phyloP scores from a whole-genome alignment of 2,888 invertebrate genomes.

The Caenorhabditis drosophilae region DNA sequence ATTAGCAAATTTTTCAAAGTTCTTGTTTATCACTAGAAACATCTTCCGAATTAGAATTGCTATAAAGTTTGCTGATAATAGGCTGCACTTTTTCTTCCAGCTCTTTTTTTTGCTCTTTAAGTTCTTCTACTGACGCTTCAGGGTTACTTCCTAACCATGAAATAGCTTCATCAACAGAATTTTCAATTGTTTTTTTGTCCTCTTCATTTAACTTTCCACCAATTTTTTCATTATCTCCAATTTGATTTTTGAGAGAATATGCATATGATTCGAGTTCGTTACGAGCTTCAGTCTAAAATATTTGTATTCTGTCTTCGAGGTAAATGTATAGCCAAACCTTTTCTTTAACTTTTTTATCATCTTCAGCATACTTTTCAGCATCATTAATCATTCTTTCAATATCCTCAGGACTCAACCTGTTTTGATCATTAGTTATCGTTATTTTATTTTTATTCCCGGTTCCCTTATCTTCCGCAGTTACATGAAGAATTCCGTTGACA shows the following conservation, averaged over 20 bases:
- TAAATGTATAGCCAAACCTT: constrained; percentile 70
- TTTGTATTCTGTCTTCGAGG: constrained; percentile 68
- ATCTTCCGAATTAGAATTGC: too few species aligned
- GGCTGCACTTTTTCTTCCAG: constrained; percentile 94
- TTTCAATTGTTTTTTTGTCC: constrained; percentile 92
- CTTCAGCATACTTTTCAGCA: constrained; percentile 97
- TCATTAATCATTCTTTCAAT: constrained; percentile 99
- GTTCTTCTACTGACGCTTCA: constrained; percentile 71
- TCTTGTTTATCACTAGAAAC: constrained; percentile 64
- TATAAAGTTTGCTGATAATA: constrained; percentile 92
- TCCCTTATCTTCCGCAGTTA: constrained; percentile 98
- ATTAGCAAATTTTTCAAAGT: constrained; percentile 54
- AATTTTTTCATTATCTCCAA: constrained; percentile 93
- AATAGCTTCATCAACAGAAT: constrained; percentile 91
- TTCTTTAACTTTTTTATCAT: constrained; percentile 84
- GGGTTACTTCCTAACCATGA: constrained; percentile 95
- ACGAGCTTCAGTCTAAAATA: constrained; percentile 80
- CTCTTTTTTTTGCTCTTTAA: constrained; percentile 80
- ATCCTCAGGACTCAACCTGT: constrained; percentile 90
- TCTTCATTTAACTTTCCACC: constrained; percentile 84
- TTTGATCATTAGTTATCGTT: constrained; percentile 89
- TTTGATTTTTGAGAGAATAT: constrained; percentile 89
- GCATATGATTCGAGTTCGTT: constrained; percentile 97
- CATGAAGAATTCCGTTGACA: constrained; percentile 74
- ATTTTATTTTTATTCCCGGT: constrained; percentile 98